phyloP scores from a whole-genome alignment of 2,113 vertebrate genomes.

The Geococcyx californianus region DNA sequence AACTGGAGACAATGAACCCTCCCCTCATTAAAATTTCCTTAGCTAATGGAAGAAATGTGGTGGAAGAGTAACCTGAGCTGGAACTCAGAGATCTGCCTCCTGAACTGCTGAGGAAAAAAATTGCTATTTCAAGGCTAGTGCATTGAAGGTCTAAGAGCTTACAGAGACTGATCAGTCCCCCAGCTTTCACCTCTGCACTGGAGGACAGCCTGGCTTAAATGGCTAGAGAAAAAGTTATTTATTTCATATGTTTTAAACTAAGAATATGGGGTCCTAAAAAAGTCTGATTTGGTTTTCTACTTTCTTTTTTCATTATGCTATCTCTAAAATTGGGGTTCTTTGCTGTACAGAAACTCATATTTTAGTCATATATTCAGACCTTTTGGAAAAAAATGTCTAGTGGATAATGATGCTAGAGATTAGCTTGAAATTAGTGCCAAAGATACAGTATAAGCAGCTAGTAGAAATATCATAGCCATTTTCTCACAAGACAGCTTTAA shows the following conservation, averaged over 20 bases:
- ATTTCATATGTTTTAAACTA: not conserved
- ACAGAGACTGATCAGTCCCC: not conserved
- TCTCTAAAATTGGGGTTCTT: conserved; percentile 5
- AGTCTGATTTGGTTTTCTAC: not conserved
- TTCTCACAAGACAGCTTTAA: conserved; percentile 43
- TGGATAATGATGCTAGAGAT: conserved; percentile 45
- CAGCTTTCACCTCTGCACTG: not conserved
- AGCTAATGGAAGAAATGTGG: not conserved
- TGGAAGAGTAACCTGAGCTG: not conserved
- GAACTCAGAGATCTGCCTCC: not conserved
- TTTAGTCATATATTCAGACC: conserved; percentile 16
- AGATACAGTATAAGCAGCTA: conserved; percentile 15
- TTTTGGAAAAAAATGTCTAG: not conserved
- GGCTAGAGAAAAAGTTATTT: not conserved
- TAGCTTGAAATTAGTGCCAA: conserved; percentile 45
- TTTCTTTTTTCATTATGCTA: not conserved
- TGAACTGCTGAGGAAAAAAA: not conserved
- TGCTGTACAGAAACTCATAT: not conserved
- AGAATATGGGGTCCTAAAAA: not conserved
- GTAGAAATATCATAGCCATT: conserved; percentile 45
- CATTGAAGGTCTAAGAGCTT: not conserved
- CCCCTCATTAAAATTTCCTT: not conserved
- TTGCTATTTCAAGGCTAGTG: not conserved
- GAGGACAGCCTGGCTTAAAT: not conserved
- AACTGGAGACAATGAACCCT: not conserved